These are phyloP conservation scores for Clunio marinus DNA, from an alignment of 2,888 invertebrate genomes.

Conservation along the genomic window DNA sequence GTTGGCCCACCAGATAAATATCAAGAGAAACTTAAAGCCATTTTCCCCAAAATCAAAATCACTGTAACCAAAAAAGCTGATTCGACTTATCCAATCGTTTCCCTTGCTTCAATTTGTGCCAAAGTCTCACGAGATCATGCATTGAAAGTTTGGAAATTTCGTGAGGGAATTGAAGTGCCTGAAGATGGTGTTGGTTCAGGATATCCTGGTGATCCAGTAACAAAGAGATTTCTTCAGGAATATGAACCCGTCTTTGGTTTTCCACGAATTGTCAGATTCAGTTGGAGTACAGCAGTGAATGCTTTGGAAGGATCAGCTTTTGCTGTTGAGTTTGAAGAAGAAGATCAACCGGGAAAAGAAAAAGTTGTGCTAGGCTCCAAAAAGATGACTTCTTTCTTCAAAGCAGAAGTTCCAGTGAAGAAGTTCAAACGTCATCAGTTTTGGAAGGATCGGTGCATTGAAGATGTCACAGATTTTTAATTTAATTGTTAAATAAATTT, in stretches of 20 bases:
- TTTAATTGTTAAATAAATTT: slow-evolving; percentile 6
- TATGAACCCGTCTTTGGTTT: slow-evolving; percentile 92
- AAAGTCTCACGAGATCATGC: slow-evolving; percentile 57
- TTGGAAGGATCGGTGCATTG: slow-evolving; percentile 63
- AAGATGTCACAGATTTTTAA: slow-evolving; percentile 55
- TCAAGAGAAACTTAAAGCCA: slow-evolving; percentile 71
- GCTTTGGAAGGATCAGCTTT: slow-evolving; percentile 72
- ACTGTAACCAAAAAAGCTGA: slow-evolving; percentile 97
- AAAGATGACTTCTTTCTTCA: slow-evolving; percentile 61
- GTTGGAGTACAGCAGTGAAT: slow-evolving; percentile 92
- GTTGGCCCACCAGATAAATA: slow-evolving; percentile 96
- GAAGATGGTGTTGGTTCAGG: slow-evolving; percentile 80
- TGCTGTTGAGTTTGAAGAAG: slow-evolving; percentile 67
- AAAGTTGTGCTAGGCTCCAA: slow-evolving; percentile 51
- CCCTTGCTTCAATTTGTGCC: slow-evolving; percentile 94
- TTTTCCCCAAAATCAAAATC: slow-evolving; percentile 84
- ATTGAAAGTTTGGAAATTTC: slow-evolving; percentile 79
- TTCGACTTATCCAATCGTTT: slow-evolving; percentile 91
- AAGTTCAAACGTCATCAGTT: slow-evolving; percentile 58
- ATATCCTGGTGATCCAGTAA: slow-evolving; percentile 91
- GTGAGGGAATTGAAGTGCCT: slow-evolving; percentile 62
- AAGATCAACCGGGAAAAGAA: slow-evolving; percentile 50
- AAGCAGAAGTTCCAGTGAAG: slow-evolving; percentile 43
- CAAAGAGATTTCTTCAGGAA: slow-evolving; percentile 84
- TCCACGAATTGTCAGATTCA: slow-evolving; percentile 88